Evolutionary conservation across 2,888 invertebrate genomes (phyloP).

Genomic region (Oeneis ivallda): DNA sequence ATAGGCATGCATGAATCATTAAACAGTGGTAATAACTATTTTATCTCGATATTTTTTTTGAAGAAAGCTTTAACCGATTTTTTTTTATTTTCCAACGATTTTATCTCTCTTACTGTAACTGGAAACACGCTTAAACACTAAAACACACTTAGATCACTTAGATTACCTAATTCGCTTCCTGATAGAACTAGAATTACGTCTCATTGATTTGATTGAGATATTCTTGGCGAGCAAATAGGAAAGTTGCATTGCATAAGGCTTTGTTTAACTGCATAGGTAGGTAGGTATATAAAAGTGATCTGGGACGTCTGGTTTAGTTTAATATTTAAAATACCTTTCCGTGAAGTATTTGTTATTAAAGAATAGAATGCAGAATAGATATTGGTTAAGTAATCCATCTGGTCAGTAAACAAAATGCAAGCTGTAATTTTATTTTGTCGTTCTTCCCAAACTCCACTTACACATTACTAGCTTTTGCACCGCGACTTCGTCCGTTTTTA

Average conservation of each 20-base stretch:
- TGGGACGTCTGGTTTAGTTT: background rate
- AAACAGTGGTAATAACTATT: background rate
- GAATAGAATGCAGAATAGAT: too few relatives aligned
- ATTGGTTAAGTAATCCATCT: too few relatives aligned
- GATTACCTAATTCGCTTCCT: conserved; percentile 44
- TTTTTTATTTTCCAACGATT: background rate
- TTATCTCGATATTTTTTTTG: background rate
- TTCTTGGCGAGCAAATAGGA: conserved; percentile 41
- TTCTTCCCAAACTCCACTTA: too few relatives aligned
- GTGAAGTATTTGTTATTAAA: too few relatives aligned
- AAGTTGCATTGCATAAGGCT: conserved; percentile 40
- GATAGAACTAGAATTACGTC: conserved; percentile 41
- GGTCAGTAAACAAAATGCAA: too few relatives aligned
- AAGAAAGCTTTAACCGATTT: background rate
- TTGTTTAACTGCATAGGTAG: conserved; percentile 28
- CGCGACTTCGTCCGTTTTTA: too few relatives aligned
- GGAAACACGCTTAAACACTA: conserved; percentile 11
- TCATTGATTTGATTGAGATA: conserved; percentile 43
- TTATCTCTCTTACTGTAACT: background rate
- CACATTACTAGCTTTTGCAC: too few relatives aligned
- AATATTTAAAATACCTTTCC: too few relatives aligned
- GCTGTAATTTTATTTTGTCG: too few relatives aligned
- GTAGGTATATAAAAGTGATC: conserved; percentile 9
- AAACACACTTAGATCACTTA: conserved; percentile 29
- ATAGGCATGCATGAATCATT: too few relatives aligned